Percentiles rank a stretch among this genome's conserved stretches.
Conservation (phyloP, 37 sponge, comb jelly and placozoan genomes). For the Dysidea cf. avara region DNA sequence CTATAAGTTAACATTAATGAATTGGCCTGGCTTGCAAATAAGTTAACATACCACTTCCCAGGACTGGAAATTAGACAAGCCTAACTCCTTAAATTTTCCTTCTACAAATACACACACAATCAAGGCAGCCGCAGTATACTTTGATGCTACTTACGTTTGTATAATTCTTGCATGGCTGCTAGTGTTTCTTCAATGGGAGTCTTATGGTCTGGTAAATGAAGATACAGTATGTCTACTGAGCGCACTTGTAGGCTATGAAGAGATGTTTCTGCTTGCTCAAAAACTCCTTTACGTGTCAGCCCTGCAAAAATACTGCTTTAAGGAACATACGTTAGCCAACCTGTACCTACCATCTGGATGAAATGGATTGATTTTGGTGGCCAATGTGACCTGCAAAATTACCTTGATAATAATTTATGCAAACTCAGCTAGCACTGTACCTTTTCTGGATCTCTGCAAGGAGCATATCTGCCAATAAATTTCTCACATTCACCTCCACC, state of each 20-base stretch:
- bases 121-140: too few relatives aligned
- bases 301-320: conserved; percentile 4
- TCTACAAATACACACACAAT: too few relatives aligned
- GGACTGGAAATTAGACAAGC: conserved; percentile 88
- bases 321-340: too few relatives aligned
- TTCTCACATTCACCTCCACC: conserved; percentile 57
- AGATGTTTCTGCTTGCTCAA: conserved; percentile 34
- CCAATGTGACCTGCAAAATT: conserved; percentile 66
- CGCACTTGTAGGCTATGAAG: conserved; percentile 60
- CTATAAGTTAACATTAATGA: neutral
- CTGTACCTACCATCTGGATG: conserved; percentile 10
- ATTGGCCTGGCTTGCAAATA: too few relatives aligned
- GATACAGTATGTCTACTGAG: conserved; percentile 81
- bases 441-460: conserved; percentile 5
- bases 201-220: conserved; percentile 90
- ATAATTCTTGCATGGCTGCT: conserved; percentile 64
- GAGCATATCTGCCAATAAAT: conserved; percentile 48
- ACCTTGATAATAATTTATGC: too few relatives aligned
- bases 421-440: neutral
- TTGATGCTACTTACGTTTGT: too few relatives aligned
- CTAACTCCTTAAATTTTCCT: too few relatives aligned
- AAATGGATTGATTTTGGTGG: conserved; percentile 81
- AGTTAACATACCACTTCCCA: conserved; percentile 85
- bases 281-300: conserved; percentile 50
- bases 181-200: conserved; percentile 89